A percentile compares a stretch with the other conserved stretches of the same genome.
These are phyloP conservation scores for Drosophila gunungcola DNA, from an alignment of 1,140 invertebrate genomes.

Conservation along the genomic window DNA sequence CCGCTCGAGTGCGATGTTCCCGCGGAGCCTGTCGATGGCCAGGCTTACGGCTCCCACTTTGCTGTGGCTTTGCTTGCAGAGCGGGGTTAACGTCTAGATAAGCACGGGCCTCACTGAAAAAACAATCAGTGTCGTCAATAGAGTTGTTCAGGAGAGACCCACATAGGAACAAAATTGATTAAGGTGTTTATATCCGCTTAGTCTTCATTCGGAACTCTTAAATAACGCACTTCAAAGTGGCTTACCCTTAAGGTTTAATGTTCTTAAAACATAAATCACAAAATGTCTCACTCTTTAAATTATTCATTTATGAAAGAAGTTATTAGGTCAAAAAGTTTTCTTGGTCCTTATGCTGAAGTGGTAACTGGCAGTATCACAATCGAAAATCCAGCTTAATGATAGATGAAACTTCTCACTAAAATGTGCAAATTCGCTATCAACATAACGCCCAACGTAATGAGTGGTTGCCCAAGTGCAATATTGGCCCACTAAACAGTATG, in stretches of 20 bases:
- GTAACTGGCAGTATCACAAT: background rate
- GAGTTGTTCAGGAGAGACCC: no score
- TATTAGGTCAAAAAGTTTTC: no score
- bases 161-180: no score
- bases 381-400: constrained; percentile 31
- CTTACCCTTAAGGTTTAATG: no score
- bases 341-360: no score
- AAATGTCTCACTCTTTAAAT: no score
- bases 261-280: no score
- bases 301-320: no score
- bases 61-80: background rate
- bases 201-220: no score
- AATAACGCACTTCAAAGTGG: no score
- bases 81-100: background rate
- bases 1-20: constrained; percentile 27
- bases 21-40: constrained; percentile 18
- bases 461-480: constrained; percentile 46
- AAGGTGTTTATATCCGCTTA: no score
- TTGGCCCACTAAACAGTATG: constrained; percentile 27
- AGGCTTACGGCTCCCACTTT: constrained; percentile 3
- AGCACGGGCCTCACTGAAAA: constrained; percentile 2
- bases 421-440: background rate
- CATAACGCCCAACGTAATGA: constrained; percentile 36
- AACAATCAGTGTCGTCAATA: background rate
- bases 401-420: background rate